Evolutionary conservation across 2,113 vertebrate genomes (phyloP).

Genomic region (Melanerpes formicivorus): DNA sequence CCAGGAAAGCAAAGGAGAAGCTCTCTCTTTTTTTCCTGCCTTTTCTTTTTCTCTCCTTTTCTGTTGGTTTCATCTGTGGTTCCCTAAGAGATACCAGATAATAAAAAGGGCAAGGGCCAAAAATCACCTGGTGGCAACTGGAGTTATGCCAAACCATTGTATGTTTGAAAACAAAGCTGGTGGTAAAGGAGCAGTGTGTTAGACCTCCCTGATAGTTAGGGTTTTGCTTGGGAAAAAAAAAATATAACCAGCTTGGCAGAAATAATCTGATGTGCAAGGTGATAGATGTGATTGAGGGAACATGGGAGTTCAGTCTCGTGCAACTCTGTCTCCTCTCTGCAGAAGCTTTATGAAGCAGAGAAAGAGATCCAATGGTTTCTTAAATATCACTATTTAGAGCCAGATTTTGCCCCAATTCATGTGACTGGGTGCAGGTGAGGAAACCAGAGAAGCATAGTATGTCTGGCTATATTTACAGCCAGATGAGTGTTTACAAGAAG

Average conservation of each 20-base stretch:
- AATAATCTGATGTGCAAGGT: slow-evolving; percentile 13
- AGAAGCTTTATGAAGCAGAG: not conserved
- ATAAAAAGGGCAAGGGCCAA: slow-evolving; percentile 69
- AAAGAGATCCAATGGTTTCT: not conserved
- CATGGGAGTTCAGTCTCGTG: not conserved
- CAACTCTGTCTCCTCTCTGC: not conserved
- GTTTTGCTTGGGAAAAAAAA: slow-evolving; percentile 48
- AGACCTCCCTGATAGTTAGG: slow-evolving; percentile 54
- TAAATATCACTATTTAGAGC: not conserved
- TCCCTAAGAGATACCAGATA: slow-evolving; percentile 63
- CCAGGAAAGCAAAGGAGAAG: slow-evolving; percentile 56
- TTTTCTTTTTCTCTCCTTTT: slow-evolving; percentile 59
- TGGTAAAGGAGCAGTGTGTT: slow-evolving; percentile 41
- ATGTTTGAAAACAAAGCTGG: slow-evolving; percentile 59
- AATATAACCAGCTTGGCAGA: slow-evolving; percentile 16
- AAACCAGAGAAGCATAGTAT: not conserved
- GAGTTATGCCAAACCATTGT: slow-evolving; percentile 70
- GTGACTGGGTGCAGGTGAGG: not conserved
- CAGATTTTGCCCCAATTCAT: not conserved
- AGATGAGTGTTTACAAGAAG: not conserved
- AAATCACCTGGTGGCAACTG: slow-evolving; percentile 75
- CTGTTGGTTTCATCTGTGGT: slow-evolving; percentile 59
- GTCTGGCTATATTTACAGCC: not conserved
- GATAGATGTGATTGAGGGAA: not conserved
- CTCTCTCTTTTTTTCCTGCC: slow-evolving; percentile 43